Conservation (phyloP, 2,888 invertebrate genomes). For the Drosophila neutralis region DNA sequence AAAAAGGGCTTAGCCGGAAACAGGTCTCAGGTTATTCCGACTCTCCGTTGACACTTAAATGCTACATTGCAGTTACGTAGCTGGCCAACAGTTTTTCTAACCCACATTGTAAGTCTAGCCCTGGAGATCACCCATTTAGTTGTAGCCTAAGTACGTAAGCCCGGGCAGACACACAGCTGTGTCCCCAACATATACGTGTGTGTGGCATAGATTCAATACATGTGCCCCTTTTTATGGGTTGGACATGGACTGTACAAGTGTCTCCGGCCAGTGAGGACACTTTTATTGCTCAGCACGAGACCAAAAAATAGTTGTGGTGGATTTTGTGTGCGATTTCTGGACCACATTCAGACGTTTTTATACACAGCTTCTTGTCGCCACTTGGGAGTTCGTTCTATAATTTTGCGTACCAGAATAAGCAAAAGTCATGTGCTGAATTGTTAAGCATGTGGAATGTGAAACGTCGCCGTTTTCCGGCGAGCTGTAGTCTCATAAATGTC, state of each 20-base stretch:
- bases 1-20: constrained; percentile 69
- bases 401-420: constrained; percentile 65
- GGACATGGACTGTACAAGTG: constrained; percentile 70
- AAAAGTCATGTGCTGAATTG: constrained; percentile 72
- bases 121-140: constrained; percentile 29
- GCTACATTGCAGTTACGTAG: constrained; percentile 42
- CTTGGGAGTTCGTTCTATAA: constrained; percentile 12
- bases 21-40: constrained; percentile 32
- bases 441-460: constrained; percentile 57
- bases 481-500: constrained; percentile 55
- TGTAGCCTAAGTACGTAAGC: constrained; percentile 66
- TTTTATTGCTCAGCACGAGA: constrained; percentile 76
- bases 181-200: constrained; percentile 30
- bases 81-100: constrained; percentile 45
- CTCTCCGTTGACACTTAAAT: constrained; percentile 27
- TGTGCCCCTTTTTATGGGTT: constrained; percentile 70
- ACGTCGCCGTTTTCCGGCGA: constrained; percentile 40
- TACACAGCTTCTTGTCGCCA: constrained; percentile 38
- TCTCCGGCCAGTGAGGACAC: constrained; percentile 69
- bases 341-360: constrained; percentile 61
- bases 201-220: constrained; percentile 58
- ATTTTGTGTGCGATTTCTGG: constrained; percentile 71
- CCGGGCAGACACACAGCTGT: constrained; percentile 65
- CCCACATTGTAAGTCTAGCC: constrained; percentile 71
- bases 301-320: constrained; percentile 77